These are phyloP conservation scores for Tethya wilhelma DNA, from an alignment of 37 sponge, comb jelly and placozoan species.

Conservation along the genomic window DNA sequence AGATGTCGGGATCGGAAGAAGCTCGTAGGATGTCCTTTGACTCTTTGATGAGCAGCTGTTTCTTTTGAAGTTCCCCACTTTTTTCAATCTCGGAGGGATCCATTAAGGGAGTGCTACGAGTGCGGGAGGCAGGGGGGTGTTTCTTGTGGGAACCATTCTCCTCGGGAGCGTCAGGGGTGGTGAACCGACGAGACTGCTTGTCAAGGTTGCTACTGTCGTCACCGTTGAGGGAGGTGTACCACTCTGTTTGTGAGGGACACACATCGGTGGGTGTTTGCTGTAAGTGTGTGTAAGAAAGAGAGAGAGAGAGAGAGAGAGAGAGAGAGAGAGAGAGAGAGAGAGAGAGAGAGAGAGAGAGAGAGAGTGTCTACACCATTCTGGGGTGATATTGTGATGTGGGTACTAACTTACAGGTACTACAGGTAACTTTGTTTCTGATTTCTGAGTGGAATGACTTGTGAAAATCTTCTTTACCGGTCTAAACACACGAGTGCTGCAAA, in stretches of 20 bases:
- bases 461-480: too few species aligned
- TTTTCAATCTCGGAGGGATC: background rate
- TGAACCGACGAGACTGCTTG: background rate
- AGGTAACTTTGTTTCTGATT: too few species aligned
- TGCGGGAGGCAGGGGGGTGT: background rate
- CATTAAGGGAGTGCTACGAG: background rate
- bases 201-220: background rate
- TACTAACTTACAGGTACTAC: too few species aligned
- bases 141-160: background rate
- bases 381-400: too few species aligned
- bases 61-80: too few species aligned
- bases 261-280: too few species aligned
- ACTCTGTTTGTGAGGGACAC: background rate
- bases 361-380: too few species aligned
- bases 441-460: too few species aligned
- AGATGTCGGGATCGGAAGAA: conserved; percentile 30
- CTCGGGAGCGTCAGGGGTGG: background rate
- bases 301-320: conserved; percentile 21
- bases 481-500: too few species aligned
- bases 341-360: conserved; percentile 21
- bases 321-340: conserved; percentile 24
- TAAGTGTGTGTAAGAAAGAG: background rate
- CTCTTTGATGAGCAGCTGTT: too few species aligned
- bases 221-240: background rate
- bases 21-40: too few species aligned